Conservation (phyloP, 2,113 vertebrate species). For the Sinocyclocheilus grahami region DNA sequence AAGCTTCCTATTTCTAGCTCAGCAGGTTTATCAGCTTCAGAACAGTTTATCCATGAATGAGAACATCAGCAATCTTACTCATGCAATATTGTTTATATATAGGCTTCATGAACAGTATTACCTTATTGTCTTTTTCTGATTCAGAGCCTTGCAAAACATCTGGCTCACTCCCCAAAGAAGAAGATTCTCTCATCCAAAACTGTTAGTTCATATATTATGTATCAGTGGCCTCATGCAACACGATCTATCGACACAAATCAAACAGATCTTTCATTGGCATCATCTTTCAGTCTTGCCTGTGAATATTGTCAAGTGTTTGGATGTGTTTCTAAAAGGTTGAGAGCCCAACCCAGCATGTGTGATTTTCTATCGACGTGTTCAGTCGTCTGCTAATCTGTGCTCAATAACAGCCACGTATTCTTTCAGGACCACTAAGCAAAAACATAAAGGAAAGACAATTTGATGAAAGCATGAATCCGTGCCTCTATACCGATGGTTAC, state of each 20-base stretch:
- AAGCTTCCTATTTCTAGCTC: background rate
- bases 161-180: slow-evolving; percentile 45
- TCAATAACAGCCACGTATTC: slow-evolving; percentile 46
- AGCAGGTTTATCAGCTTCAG: background rate
- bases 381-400: slow-evolving; percentile 39
- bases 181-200: slow-evolving; percentile 26
- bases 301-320: slow-evolving; percentile 11
- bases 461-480: slow-evolving; percentile 42
- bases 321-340: slow-evolving; percentile 34
- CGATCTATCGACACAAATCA: background rate
- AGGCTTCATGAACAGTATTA: background rate
- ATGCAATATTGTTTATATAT: background rate
- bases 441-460: slow-evolving; percentile 51
- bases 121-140: background rate
- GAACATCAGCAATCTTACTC: no score
- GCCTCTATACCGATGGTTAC: slow-evolving; percentile 9
- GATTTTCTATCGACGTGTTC: slow-evolving; percentile 47
- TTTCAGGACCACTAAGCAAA: slow-evolving; percentile 36
- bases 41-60: background rate
- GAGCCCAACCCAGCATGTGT: background rate
- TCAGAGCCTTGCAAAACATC: slow-evolving; percentile 48
- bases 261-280: background rate
- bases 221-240: slow-evolving; percentile 2
- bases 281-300: background rate
- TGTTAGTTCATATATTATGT: background rate